A percentile compares a stretch with the other conserved stretches of the same genome.
phyloP scores from a whole-genome alignment of 2,888 invertebrate species.

The Agrochola litura region DNA sequence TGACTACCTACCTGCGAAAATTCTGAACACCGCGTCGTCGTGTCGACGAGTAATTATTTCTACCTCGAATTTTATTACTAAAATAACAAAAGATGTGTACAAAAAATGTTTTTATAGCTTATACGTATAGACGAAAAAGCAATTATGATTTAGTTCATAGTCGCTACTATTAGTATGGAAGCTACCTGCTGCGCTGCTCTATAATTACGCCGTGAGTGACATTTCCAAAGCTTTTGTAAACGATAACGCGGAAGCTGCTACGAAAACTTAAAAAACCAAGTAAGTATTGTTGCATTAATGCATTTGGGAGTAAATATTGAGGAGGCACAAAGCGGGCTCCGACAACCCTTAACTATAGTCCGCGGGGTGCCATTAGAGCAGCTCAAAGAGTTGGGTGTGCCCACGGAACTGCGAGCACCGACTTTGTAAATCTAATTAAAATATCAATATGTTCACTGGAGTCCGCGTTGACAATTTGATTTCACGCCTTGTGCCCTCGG shows the following conservation, averaged over 20 bases:
- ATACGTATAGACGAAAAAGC: constrained; percentile 81
- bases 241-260: constrained; percentile 90
- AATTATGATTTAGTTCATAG: constrained; percentile 83
- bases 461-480: constrained; percentile 89
- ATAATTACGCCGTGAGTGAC: constrained; percentile 89
- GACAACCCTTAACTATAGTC: constrained; percentile 88
- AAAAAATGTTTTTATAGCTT: constrained; percentile 76
- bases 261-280: constrained; percentile 89
- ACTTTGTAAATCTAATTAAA: constrained; percentile 91
- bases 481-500: constrained; percentile 83
- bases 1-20: constrained; percentile 26
- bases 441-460: constrained; percentile 90
- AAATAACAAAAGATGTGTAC: constrained; percentile 77
- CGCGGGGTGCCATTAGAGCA: constrained; percentile 89
- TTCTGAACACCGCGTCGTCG: constrained; percentile 54
- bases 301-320: constrained; percentile 91
- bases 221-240: constrained; percentile 88
- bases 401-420: constrained; percentile 80
- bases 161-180: constrained; percentile 77
- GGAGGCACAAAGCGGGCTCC: constrained; percentile 86
- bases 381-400: constrained; percentile 89
- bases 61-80: constrained; percentile 73
- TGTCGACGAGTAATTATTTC: constrained; percentile 68
- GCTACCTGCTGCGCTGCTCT: constrained; percentile 88
- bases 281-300: constrained; percentile 90